These are phyloP conservation scores for Ganaspis sp. DNA, from an alignment of 1,140 invertebrate species.

Conservation along the genomic window DNA sequence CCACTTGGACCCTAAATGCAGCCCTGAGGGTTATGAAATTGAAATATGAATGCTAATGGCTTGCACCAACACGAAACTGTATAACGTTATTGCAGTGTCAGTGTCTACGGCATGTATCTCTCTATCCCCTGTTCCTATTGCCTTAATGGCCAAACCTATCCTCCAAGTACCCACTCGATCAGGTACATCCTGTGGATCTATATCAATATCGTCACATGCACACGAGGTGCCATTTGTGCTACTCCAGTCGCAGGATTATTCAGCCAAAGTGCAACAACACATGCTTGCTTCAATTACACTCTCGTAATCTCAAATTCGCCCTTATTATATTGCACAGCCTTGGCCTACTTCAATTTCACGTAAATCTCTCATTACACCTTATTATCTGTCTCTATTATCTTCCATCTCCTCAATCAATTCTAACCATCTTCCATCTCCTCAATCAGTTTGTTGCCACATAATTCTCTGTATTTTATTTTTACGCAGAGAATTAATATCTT, in stretches of 20 bases:
- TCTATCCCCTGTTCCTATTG: slow-evolving; percentile 33
- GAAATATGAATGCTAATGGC: slow-evolving; percentile 69
- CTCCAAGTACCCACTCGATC: slow-evolving; percentile 37
- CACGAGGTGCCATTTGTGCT: slow-evolving; percentile 42
- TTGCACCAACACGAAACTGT: slow-evolving; percentile 47
- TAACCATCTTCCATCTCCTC: too few relatives aligned
- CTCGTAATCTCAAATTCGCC: neutral
- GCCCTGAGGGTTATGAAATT: slow-evolving; percentile 63
- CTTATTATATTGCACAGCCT: slow-evolving; percentile 3
- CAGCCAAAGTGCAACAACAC: slow-evolving; percentile 19
- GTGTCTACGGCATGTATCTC: slow-evolving; percentile 47
- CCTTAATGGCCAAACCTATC: slow-evolving; percentile 43
- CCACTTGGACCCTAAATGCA: slow-evolving; percentile 40
- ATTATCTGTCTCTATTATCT: too few relatives aligned
- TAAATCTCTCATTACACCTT: neutral
- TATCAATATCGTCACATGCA: slow-evolving; percentile 39
- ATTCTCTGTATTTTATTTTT: too few relatives aligned
- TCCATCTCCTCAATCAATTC: too few relatives aligned
- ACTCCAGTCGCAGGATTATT: slow-evolving; percentile 50
- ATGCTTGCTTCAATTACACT: neutral
- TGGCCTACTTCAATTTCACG: neutral
- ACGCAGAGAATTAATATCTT: too few relatives aligned
- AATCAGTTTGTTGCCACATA: too few relatives aligned
- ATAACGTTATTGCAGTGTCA: slow-evolving; percentile 49
- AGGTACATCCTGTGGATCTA: slow-evolving; percentile 32